phyloP scores from a whole-genome alignment of 2,888 invertebrate species.

The Deroplatys truncata region DNA sequence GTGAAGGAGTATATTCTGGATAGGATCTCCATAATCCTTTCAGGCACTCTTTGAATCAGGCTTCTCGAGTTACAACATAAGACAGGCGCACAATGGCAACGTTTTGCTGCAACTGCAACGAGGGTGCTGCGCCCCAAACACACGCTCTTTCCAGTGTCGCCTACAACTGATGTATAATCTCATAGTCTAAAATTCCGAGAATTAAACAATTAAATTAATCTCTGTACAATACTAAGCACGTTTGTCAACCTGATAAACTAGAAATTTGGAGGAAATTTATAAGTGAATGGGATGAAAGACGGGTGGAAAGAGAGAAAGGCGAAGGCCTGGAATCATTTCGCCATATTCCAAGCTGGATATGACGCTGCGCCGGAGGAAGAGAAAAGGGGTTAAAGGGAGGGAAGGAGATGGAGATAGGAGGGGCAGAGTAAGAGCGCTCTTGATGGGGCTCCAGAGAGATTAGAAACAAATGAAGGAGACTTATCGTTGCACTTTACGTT shows the following conservation, averaged over 20 bases:
- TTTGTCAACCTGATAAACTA: background rate
- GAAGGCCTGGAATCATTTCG: background rate
- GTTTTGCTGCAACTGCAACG: too few species aligned
- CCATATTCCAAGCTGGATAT: background rate
- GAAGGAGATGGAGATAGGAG: background rate
- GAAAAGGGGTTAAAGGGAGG: slow-evolving; percentile 15
- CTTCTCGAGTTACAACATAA: too few species aligned
- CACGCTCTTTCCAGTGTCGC: too few species aligned
- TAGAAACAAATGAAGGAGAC: background rate
- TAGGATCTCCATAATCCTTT: too few species aligned
- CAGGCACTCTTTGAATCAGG: too few species aligned
- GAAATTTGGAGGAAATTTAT: background rate
- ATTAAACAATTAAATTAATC: too few species aligned
- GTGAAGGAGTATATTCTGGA: too few species aligned
- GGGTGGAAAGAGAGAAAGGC: background rate
- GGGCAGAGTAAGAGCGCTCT: background rate
- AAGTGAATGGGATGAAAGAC: background rate
- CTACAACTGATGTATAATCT: too few species aligned
- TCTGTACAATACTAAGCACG: too few species aligned
- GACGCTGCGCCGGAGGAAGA: slow-evolving; percentile 7
- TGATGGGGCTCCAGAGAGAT: background rate
- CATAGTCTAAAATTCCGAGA: too few species aligned
- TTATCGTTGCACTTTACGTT: background rate
- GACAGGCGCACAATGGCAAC: too few species aligned
- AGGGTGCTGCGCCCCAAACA: too few species aligned